Evolutionary conservation across 2,113 vertebrate species (phyloP).

Genomic region (Malurus melanocephalus): DNA sequence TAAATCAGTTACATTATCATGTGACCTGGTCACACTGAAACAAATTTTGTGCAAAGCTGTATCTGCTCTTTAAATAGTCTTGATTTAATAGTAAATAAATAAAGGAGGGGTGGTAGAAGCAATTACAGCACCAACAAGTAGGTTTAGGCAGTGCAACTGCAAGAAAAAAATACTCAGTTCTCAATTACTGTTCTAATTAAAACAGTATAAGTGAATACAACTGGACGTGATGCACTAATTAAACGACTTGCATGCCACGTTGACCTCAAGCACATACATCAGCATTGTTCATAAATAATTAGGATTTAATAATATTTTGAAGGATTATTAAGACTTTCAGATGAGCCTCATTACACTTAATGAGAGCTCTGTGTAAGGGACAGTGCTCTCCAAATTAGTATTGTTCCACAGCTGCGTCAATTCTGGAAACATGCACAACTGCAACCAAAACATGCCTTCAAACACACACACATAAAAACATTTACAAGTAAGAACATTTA

Average conservation of each 20-base stretch:
- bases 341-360: constrained; percentile 22
- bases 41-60: neutral
- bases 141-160: neutral
- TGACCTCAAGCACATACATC: constrained; percentile 4
- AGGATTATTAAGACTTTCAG: constrained; percentile 27
- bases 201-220: neutral
- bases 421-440: neutral
- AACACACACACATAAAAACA: neutral
- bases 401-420: neutral
- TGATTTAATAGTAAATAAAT: neutral
- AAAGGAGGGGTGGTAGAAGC: neutral
- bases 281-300: constrained; percentile 19
- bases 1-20: neutral
- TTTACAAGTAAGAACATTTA: neutral
- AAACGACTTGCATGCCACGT: neutral
- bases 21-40: neutral
- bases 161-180: neutral
- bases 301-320: constrained; percentile 21
- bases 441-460: neutral
- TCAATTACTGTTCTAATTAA: constrained; percentile 23
- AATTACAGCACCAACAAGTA: constrained; percentile 11
- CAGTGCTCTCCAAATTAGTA: neutral
- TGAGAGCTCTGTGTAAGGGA: neutral
- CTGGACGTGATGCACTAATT: constrained; percentile 21
- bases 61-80: neutral